These are phyloP conservation scores for Upupa epops DNA, from an alignment of 2,113 vertebrate genomes.

Conservation along the genomic window DNA sequence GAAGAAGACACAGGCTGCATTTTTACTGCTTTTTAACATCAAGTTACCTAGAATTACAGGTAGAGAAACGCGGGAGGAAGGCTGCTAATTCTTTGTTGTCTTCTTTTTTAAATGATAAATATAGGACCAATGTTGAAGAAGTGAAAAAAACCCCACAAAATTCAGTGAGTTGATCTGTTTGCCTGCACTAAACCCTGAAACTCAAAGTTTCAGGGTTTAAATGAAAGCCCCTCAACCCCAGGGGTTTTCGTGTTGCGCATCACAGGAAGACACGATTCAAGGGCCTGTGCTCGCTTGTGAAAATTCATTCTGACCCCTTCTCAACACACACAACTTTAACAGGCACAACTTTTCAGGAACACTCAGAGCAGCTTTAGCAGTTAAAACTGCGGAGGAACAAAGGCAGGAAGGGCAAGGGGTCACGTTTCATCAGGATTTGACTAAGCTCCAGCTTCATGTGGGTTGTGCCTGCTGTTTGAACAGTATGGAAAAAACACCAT, in stretches of 20 bases:
- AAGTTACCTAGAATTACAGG: background rate
- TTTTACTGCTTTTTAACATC: background rate
- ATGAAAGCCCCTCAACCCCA: background rate
- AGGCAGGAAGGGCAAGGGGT: conserved; percentile 74
- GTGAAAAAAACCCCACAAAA: background rate
- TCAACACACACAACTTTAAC: background rate
- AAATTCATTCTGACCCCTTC: conserved; percentile 8
- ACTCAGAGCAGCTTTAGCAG: conserved; percentile 44
- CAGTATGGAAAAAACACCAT: conserved; percentile 7
- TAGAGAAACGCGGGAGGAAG: background rate
- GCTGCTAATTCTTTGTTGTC: background rate
- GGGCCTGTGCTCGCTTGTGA: background rate
- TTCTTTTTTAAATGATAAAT: background rate
- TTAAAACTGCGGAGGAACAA: conserved; percentile 72
- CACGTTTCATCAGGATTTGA: conserved; percentile 55
- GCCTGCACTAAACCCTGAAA: background rate
- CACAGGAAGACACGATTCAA: background rate
- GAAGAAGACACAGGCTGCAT: background rate
- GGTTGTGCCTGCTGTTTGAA: conserved; percentile 40
- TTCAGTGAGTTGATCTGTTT: background rate
- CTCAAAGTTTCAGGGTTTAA: background rate
- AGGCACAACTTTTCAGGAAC: conserved; percentile 73
- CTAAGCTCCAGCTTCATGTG: conserved; percentile 17
- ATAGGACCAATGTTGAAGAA: background rate
- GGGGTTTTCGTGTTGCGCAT: background rate